Evolutionary conservation across 2,888 invertebrate genomes (phyloP).

Genomic region (Leptinotarsa haldemani): DNA sequence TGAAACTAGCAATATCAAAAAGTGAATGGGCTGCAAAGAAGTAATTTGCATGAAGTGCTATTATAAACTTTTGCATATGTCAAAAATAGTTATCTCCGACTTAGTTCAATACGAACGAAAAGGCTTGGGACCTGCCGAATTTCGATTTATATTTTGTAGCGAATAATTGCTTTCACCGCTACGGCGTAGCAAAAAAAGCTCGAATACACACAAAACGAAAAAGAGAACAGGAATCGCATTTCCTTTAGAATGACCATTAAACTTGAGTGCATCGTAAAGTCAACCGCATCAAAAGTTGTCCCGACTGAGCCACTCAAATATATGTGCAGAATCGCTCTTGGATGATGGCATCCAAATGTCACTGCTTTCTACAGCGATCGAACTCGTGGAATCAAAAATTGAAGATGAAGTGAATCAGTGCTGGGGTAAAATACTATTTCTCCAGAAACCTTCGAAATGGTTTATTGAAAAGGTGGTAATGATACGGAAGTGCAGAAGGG

Average conservation of each 20-base stretch:
- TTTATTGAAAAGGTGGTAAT: too few relatives aligned
- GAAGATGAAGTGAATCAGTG: background rate
- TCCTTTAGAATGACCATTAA: slow-evolving; percentile 54
- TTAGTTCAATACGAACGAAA: too few relatives aligned
- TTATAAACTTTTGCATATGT: too few relatives aligned
- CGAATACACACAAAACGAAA: background rate
- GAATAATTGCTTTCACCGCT: too few relatives aligned
- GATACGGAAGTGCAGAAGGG: too few relatives aligned
- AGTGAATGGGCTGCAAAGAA: too few relatives aligned
- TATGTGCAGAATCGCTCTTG: slow-evolving; percentile 43
- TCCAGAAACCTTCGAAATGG: too few relatives aligned
- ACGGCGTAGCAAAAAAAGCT: background rate
- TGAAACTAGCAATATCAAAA: too few relatives aligned
- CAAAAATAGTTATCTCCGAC: too few relatives aligned
- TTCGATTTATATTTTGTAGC: too few relatives aligned
- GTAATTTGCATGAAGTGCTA: too few relatives aligned
- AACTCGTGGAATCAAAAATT: slow-evolving; percentile 23
- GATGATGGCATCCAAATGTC: slow-evolving; percentile 19
- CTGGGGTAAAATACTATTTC: background rate
- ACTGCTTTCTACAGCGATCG: too few relatives aligned
- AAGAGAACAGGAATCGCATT: slow-evolving; percentile 12
- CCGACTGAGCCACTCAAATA: slow-evolving; percentile 61
- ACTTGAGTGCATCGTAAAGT: slow-evolving; percentile 61
- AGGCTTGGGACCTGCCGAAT: background rate
- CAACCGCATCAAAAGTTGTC: slow-evolving; percentile 62